Percentiles rank a stretch among this genome's conserved stretches.
phyloP scores from a whole-genome alignment of 2,797 vertebrate species.

The Microcaecilia unicolor region DNA sequence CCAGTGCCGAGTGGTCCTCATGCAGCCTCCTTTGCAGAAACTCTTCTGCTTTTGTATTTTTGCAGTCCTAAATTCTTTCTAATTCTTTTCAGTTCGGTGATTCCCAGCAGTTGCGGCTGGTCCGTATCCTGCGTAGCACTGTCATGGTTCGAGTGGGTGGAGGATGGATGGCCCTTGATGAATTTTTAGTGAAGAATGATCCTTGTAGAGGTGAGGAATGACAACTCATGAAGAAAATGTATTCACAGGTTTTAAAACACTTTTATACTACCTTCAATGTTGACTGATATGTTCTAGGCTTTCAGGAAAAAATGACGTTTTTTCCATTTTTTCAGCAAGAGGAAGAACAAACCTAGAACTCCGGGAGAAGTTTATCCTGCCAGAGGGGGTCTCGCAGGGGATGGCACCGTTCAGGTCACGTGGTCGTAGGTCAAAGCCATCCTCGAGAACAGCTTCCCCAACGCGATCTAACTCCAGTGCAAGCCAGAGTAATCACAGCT shows the following conservation, averaged over 20 bases:
- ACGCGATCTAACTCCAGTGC: slow-evolving; percentile 90
- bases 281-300: no score
- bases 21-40: slow-evolving; percentile 23
- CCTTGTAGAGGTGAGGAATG: slow-evolving; percentile 91
- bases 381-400: slow-evolving; percentile 83
- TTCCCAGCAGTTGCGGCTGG: slow-evolving; percentile 95
- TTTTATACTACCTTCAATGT: no score
- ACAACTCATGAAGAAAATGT: no score
- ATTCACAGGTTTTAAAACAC: no score
- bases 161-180: slow-evolving; percentile 97
- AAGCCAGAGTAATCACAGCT: slow-evolving; percentile 90
- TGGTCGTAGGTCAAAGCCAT: slow-evolving; percentile 87
- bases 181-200: slow-evolving; percentile 95
- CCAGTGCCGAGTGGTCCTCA: slow-evolving; percentile 10
- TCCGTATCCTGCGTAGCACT: slow-evolving; percentile 90
- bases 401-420: slow-evolving; percentile 89
- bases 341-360: slow-evolving; percentile 94
- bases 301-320: no score
- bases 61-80: neutral
- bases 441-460: slow-evolving; percentile 86
- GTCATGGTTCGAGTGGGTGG: slow-evolving; percentile 97
- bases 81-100: slow-evolving; percentile 79
- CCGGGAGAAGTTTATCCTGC: slow-evolving; percentile 94
- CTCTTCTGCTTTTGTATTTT: accelerated
- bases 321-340: slow-evolving; percentile 60